phyloP scores from a whole-genome alignment of 2,113 vertebrate genomes.

The Mugil cephalus region DNA sequence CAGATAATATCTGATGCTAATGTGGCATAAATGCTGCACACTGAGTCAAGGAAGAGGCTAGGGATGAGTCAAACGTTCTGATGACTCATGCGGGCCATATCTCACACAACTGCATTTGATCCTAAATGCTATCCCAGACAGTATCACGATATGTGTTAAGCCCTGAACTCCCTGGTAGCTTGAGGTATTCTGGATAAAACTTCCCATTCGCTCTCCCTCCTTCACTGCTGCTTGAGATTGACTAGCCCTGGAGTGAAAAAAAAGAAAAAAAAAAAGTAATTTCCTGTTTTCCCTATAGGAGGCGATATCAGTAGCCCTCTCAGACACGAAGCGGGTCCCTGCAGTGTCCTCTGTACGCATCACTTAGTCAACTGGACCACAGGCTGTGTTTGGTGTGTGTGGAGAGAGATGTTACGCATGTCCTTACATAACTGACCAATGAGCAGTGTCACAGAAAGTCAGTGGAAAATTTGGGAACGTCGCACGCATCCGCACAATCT shows the following conservation, averaged over 20 bases:
- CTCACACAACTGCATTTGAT: too few species aligned
- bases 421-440: slow-evolving; percentile 11
- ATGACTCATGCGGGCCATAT: too few species aligned
- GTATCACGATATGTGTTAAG: too few species aligned
- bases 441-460: not conserved
- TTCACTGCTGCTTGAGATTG: not conserved
- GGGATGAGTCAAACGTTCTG: slow-evolving; percentile 3
- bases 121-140: too few species aligned
- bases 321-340: slow-evolving; percentile 1
- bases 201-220: not conserved
- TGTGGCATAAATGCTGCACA: not conserved
- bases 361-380: slow-evolving; percentile 12
- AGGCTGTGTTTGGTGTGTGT: slow-evolving; percentile 1
- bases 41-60: slow-evolving; percentile 11
- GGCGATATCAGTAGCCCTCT: not conserved
- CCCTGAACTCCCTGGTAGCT: too few species aligned
- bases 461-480: not conserved
- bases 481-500: too few species aligned
- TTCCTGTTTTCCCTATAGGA: not conserved
- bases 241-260: too few species aligned
- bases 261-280: not conserved
- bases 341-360: slow-evolving; percentile 16
- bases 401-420: slow-evolving; percentile 10
- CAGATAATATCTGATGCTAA: not conserved
- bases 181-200: too few species aligned